These are phyloP conservation scores for Micromussa lordhowensis DNA, from an alignment of 92 coral and sea anemone genomes.

Conservation along the genomic window DNA sequence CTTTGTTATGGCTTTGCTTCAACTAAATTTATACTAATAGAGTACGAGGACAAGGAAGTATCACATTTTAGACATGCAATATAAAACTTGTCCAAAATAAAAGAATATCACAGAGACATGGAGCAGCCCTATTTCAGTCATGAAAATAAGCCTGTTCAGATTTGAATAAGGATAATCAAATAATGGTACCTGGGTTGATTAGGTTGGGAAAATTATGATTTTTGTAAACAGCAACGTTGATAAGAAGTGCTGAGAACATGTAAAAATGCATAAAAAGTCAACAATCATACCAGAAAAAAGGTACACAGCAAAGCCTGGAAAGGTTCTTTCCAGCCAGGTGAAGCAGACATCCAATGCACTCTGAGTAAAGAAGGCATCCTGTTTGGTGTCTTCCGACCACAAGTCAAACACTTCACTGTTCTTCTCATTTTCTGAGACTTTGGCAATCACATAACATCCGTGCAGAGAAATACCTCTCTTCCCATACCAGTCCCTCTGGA, in stretches of 20 bases:
- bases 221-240: too few species aligned
- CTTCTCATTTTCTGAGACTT: not conserved
- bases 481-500: constrained; percentile 6
- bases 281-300: not conserved
- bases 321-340: not conserved
- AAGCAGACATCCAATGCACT: not conserved
- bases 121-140: too few species aligned
- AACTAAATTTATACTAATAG: too few species aligned
- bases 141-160: too few species aligned
- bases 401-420: not conserved
- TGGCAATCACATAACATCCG: not conserved
- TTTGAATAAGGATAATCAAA: too few species aligned
- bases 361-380: not conserved
- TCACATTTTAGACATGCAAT: too few species aligned
- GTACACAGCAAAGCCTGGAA: constrained; percentile 11
- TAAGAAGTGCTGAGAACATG: too few species aligned
- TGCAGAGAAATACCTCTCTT: not conserved
- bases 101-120: too few species aligned
- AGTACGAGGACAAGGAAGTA: not conserved
- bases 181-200: too few species aligned
- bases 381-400: not conserved
- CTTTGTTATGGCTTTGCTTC: too few species aligned
- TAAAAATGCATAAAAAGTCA: not conserved
- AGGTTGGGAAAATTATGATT: too few species aligned
- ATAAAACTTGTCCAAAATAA: too few species aligned